Evolutionary conservation across 2,113 vertebrate genomes (phyloP).

Genomic region (Hepsetus odoe): DNA sequence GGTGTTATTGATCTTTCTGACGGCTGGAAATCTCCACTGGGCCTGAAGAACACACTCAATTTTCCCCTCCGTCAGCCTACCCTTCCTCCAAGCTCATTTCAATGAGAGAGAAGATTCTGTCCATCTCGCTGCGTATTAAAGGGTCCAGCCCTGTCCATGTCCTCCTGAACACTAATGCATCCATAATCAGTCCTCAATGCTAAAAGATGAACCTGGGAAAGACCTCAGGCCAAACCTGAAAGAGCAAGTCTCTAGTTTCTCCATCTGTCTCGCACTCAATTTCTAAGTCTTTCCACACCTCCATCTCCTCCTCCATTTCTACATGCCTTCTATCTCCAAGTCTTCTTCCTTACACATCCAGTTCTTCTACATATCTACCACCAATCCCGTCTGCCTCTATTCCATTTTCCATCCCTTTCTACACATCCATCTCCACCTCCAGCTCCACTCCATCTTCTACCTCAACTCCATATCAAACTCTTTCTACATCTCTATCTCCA

Average conservation of each 20-base stretch:
- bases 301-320: neutral
- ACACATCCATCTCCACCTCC: neutral
- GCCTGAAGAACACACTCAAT: constrained; percentile 25
- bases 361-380: neutral
- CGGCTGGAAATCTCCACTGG: constrained; percentile 24
- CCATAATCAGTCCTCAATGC: neutral
- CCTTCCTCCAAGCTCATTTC: constrained; percentile 14
- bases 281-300: neutral
- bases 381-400: neutral
- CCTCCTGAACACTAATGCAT: neutral
- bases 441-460: too few relatives aligned
- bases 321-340: neutral
- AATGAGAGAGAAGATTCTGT: constrained; percentile 1
- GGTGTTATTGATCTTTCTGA: constrained; percentile 31
- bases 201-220: neutral
- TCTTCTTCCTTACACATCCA: neutral
- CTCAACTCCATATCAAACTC: neutral
- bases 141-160: neutral
- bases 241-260: neutral
- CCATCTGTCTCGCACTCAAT: constrained; percentile 2
- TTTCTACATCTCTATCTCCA: neutral
- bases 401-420: neutral
- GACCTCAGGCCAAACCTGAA: neutral
- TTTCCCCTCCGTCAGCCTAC: constrained; percentile 1
- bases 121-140: constrained; percentile 14